These are phyloP conservation scores for Diplodus puntazzo DNA, from an alignment of 2,797 vertebrate species.

Conservation along the genomic window DNA sequence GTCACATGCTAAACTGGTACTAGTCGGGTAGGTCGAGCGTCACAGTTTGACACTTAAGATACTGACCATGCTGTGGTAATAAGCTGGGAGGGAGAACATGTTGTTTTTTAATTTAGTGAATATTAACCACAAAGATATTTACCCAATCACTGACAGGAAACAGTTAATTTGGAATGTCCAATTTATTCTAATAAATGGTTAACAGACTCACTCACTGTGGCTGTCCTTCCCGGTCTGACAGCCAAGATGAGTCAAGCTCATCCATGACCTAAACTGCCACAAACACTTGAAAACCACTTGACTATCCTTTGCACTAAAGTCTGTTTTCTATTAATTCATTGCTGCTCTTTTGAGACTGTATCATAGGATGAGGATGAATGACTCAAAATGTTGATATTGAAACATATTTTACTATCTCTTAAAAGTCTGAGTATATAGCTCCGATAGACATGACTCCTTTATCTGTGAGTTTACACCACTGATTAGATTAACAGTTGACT, in stretches of 20 bases:
- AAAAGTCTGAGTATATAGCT: not conserved
- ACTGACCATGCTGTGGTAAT: too few relatives aligned
- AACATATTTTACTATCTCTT: not conserved
- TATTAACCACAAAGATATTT: not conserved
- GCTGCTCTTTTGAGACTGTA: not conserved
- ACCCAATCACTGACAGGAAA: constrained; percentile 9
- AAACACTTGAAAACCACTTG: constrained; percentile 25
- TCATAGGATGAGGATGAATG: not conserved
- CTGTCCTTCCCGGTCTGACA: constrained; percentile 7
- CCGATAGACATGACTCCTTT: constrained; percentile 9
- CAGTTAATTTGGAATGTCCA: constrained; percentile 3
- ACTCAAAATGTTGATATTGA: not conserved
- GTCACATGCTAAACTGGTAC: too few relatives aligned
- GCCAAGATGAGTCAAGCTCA: constrained; percentile 41
- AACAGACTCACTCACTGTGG: constrained; percentile 14
- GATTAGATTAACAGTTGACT: constrained; percentile 31
- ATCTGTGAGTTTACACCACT: constrained; percentile 17
- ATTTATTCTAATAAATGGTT: constrained; percentile 34
- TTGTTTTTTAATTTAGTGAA: not conserved
- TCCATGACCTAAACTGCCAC: constrained; percentile 18
- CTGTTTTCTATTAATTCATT: not conserved
- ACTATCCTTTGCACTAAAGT: constrained; percentile 3
- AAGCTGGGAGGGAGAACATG: too few relatives aligned
- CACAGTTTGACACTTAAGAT: too few relatives aligned
- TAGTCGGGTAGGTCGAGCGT: too few relatives aligned